A percentile compares a stretch with the other conserved stretches of the same genome.
Evolutionary conservation across 2,797 vertebrate species (phyloP).

Genomic region (Etheostoma perlongum): DNA sequence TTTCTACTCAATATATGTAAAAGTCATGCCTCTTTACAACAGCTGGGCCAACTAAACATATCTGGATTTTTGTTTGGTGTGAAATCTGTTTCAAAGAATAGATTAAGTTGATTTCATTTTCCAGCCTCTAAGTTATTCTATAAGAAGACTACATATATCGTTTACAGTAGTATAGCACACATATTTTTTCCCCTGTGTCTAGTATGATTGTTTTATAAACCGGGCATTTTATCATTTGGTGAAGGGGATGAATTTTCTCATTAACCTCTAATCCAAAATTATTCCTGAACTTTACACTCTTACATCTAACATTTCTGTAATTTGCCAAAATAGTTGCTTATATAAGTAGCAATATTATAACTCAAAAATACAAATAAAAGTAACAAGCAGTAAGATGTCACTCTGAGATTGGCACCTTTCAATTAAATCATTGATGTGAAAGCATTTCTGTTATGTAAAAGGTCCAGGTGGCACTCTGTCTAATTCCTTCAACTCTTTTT

Average conservation of each 20-base stretch:
- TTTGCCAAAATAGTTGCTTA: not conserved
- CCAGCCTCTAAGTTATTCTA: not conserved
- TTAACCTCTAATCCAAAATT: not conserved
- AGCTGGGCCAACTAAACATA: not conserved
- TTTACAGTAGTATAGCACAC: not conserved
- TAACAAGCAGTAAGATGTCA: not conserved
- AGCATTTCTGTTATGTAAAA: conserved; percentile 11
- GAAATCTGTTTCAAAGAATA: not conserved
- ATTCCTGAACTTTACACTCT: not conserved
- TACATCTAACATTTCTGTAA: not conserved
- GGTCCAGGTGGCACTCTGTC: conserved; percentile 14
- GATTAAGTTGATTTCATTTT: not conserved
- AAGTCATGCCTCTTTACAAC: not conserved
- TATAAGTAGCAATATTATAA: not conserved
- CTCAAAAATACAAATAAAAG: not conserved
- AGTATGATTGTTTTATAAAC: not conserved
- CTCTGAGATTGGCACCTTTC: not conserved
- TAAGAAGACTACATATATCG: not conserved
- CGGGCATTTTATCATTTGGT: not conserved
- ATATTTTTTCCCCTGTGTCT: not conserved
- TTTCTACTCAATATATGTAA: not conserved
- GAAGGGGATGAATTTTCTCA: not conserved
- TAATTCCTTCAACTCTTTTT: conserved; percentile 13
- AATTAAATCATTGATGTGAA: not conserved
- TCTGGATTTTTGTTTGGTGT: not conserved